A percentile compares a stretch with the other conserved stretches of the same genome.
Conservation (phyloP, 2,888 invertebrate genomes). For the Trachelus tabidus region DNA sequence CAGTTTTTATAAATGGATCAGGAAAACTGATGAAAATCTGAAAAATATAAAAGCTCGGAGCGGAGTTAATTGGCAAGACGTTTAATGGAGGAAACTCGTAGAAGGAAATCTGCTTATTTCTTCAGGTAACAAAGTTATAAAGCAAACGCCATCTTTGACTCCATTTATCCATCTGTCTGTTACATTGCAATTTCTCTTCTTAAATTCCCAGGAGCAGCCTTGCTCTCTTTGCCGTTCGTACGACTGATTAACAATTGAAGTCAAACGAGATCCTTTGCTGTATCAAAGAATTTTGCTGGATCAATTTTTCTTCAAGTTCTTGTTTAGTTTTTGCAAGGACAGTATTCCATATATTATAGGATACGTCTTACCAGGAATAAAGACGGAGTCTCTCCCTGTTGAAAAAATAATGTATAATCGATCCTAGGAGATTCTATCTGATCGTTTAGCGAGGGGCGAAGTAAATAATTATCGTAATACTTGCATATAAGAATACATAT, state of each 20-base stretch:
- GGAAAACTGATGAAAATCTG: background rate
- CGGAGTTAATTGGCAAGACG: background rate
- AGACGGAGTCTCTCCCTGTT: background rate
- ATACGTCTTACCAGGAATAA: background rate
- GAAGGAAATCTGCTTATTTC: conserved; percentile 6
- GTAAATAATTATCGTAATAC: background rate
- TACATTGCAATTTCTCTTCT: background rate
- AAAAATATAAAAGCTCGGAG: background rate
- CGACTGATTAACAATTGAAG: background rate
- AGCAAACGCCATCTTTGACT: background rate
- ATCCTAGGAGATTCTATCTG: background rate
- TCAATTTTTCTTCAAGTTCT: background rate
- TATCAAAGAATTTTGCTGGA: too few relatives aligned
- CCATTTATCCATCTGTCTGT: background rate
- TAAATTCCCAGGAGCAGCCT: background rate
- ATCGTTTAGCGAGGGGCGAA: background rate
- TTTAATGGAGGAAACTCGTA: background rate
- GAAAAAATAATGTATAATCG: background rate
- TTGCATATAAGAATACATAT: background rate
- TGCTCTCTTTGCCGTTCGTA: background rate
- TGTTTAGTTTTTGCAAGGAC: background rate
- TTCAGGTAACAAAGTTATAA: conserved; percentile 2
- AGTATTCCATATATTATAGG: background rate
- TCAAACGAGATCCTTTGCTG: too few relatives aligned
- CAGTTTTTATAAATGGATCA: background rate